phyloP scores from a whole-genome alignment of 2,888 invertebrate genomes.

The Harmothoe impar region DNA sequence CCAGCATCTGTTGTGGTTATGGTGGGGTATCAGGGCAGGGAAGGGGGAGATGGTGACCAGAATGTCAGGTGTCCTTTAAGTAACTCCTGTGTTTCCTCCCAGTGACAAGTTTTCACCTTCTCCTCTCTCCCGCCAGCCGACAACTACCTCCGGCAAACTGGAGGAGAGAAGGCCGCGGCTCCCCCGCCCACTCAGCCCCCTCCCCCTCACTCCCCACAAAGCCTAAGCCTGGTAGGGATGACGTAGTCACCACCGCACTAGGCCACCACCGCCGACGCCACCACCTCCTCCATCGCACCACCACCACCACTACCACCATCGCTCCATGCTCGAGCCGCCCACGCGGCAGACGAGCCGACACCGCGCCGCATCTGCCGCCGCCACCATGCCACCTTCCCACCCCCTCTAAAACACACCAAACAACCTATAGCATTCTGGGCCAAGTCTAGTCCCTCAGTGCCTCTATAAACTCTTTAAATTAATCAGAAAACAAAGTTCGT shows the following conservation, averaged over 20 bases:
- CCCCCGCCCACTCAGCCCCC: not conserved
- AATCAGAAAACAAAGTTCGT: too few relatives aligned
- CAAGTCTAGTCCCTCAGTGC: too few relatives aligned
- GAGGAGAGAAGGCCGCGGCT: not conserved
- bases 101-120: not conserved
- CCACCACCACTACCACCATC: slow-evolving; percentile 20
- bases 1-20: not conserved
- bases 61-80: not conserved
- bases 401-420: too few relatives aligned
- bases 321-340: not conserved
- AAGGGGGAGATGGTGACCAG: not conserved
- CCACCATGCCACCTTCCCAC: not conserved
- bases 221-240: slow-evolving; percentile 41
- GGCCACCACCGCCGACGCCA: not conserved
- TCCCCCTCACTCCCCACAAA: not conserved
- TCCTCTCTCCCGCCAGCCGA: not conserved
- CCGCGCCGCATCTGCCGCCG: not conserved
- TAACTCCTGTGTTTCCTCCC: not conserved
- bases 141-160: not conserved
- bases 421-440: too few relatives aligned
- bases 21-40: not conserved
- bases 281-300: slow-evolving; percentile 24
- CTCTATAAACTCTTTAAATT: too few relatives aligned
- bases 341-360: not conserved
- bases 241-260: slow-evolving; percentile 49